Percentiles rank a stretch among this genome's conserved stretches.
Evolutionary conservation across 2,888 invertebrate species (phyloP).

Genomic region (Pheosia gnoma): DNA sequence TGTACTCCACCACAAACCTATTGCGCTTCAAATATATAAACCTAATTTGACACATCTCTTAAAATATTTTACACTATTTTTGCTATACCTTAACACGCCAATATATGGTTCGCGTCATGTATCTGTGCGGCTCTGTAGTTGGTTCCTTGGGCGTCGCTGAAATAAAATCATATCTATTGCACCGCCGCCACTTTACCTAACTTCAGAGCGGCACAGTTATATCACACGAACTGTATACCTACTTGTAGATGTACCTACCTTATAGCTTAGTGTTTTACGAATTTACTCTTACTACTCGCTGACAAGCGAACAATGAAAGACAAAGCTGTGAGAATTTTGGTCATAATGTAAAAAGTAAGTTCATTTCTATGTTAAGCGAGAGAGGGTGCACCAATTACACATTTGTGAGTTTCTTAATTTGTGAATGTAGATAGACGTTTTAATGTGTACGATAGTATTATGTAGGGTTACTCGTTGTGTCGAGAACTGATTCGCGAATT

Average conservation of each 20-base stretch:
- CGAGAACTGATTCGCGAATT: slow-evolving; percentile 18
- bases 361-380: slow-evolving; percentile 72
- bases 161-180: too few relatives aligned
- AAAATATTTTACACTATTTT: too few relatives aligned
- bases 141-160: too few relatives aligned
- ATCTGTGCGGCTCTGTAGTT: too few relatives aligned
- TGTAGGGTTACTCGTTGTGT: slow-evolving; percentile 34
- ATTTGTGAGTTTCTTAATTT: slow-evolving; percentile 56
- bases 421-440: slow-evolving; percentile 54
- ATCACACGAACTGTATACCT: slow-evolving; percentile 10
- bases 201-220: too few relatives aligned
- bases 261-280: slow-evolving; percentile 78
- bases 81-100: slow-evolving; percentile 40
- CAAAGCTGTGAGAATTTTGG: slow-evolving; percentile 84
- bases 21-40: too few relatives aligned
- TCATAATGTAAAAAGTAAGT: slow-evolving; percentile 81
- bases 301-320: slow-evolving; percentile 82
- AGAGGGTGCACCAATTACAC: slow-evolving; percentile 52
- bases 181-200: too few relatives aligned
- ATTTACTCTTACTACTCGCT: slow-evolving; percentile 80
- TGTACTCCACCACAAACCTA: too few relatives aligned
- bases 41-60: too few relatives aligned
- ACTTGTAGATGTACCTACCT: slow-evolving; percentile 59
- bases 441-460: slow-evolving; percentile 46
- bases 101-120: slow-evolving; percentile 41